Percentiles rank a stretch among this genome's conserved stretches.
These are phyloP conservation scores for Andrena minutula DNA, from an alignment of 2,888 invertebrate genomes.

Conservation along the genomic window DNA sequence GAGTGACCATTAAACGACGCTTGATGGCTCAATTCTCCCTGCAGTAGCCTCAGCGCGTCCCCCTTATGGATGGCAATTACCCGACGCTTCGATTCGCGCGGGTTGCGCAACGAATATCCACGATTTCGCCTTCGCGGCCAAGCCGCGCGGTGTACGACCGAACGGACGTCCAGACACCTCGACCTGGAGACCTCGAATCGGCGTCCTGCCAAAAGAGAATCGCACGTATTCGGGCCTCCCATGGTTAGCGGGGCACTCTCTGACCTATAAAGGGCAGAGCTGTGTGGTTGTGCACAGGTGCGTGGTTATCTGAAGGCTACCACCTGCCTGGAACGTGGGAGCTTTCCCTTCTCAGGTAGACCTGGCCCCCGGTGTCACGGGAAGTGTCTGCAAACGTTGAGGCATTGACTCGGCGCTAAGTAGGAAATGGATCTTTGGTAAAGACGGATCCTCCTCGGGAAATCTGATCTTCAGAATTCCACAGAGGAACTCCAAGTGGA, in stretches of 20 bases:
- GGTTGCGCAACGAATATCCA: constrained; percentile 62
- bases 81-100: constrained; percentile 15
- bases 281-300: background rate
- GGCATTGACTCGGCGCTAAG: background rate
- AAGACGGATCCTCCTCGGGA: background rate
- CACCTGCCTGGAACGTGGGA: background rate
- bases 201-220: constrained; percentile 66
- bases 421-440: background rate
- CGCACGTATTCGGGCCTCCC: constrained; percentile 30
- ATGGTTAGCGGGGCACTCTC: constrained; percentile 45
- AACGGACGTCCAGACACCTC: constrained; percentile 51
- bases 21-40: too few species aligned
- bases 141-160: constrained; percentile 31
- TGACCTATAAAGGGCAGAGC: constrained; percentile 69
- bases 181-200: constrained; percentile 70
- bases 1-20: too few species aligned
- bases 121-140: constrained; percentile 59
- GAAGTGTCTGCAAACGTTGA: background rate
- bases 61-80: background rate
- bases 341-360: background rate
- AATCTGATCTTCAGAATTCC: too few species aligned
- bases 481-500: background rate
- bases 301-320: background rate
- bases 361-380: background rate
- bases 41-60: too few species aligned